Evolutionary conservation across 2,888 invertebrate genomes (phyloP), one percentile per base, ranked within the genome.

Genomic region (Odontocolon sp.): DNA sequence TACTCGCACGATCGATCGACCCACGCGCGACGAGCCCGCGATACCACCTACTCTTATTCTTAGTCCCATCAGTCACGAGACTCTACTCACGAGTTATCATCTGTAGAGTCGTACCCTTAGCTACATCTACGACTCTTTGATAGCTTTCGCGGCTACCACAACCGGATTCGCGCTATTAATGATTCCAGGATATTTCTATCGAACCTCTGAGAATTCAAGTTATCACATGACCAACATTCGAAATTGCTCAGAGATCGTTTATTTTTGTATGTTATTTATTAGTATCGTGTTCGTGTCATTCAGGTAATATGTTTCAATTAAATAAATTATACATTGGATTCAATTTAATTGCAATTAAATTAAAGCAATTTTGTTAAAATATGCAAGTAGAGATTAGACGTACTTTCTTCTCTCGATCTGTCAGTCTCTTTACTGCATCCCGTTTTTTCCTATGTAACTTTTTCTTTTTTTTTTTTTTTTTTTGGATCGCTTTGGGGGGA

Each of bases 31-130:
- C 57, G 68, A 70, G 68, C 70, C 33, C 73, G 63, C 69, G 78
- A 74, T 74, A 70, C 70, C n/a, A 77, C 70, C 77, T 77, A 70
- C 73, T 77, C 63, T 50, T 67, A 57, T 45, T 56, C 63, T 59
- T 74, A 59, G 66, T 52, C 64, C 40, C 38, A 57, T 73, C 67
- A 75, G 66, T 67, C 70, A 73, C 54, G 57, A 67, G 56, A 52
- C 31, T 54, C 18, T 50, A 56, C 59, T 9, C 8, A 6, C 45
- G 59, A 61, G 45, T 36, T 54, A 33, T 68, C 52, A 40, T 14
- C 42, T 45, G 56, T 42, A 33, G 38, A 26, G 59, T 36, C 6
- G 33, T 36, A 77, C 47, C 33, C 52, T 38, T 54, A 63, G 50
- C 6, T 38, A 38, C 38, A 40, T 50, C n/a, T 21, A 31, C 26